A percentile compares a stretch with the other conserved stretches of the same genome.
Conservation (phyloP, 2,797 vertebrate species). For the Anisognathus igniventris region DNA sequence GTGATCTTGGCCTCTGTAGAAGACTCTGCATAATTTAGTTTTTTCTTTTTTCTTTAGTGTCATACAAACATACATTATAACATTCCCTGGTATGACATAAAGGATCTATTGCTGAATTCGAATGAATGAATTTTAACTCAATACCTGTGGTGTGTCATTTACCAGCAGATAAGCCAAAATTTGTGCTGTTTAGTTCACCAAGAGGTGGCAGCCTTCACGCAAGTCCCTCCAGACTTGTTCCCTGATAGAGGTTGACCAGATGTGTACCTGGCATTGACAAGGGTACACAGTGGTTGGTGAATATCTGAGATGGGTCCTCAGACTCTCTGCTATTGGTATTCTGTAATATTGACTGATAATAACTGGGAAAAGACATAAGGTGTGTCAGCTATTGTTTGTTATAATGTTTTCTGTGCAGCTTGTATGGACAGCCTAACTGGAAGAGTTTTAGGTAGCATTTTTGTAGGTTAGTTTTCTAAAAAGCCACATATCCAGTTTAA, state of each 20-base stretch:
- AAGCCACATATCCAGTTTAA: not conserved
- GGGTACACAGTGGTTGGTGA: not conserved
- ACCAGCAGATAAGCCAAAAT: not conserved
- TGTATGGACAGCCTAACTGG: not conserved
- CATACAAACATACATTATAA: not conserved
- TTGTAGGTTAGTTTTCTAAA: not conserved
- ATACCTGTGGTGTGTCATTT: not conserved
- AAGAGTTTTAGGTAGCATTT: not conserved
- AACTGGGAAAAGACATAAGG: not conserved
- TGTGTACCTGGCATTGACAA: not conserved
- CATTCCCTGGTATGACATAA: not conserved
- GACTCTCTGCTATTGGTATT: not conserved
- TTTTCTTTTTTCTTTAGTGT: not conserved
- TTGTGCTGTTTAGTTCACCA: not conserved
- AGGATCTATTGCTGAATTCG: not conserved
- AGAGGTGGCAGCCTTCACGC: slow-evolving; percentile 34
- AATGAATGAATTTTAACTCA: not conserved
- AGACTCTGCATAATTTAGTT: not conserved
- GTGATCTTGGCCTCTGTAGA: not conserved
- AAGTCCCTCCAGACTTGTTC: not conserved
- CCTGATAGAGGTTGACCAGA: not conserved
- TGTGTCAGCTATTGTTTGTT: not conserved
- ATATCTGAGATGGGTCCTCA: not conserved
- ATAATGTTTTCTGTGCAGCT: not conserved
- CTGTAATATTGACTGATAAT: not conserved